Base-by-base conservation (phyloP, 2,888 invertebrate genomes). In the Chirona hameri region DNA sequence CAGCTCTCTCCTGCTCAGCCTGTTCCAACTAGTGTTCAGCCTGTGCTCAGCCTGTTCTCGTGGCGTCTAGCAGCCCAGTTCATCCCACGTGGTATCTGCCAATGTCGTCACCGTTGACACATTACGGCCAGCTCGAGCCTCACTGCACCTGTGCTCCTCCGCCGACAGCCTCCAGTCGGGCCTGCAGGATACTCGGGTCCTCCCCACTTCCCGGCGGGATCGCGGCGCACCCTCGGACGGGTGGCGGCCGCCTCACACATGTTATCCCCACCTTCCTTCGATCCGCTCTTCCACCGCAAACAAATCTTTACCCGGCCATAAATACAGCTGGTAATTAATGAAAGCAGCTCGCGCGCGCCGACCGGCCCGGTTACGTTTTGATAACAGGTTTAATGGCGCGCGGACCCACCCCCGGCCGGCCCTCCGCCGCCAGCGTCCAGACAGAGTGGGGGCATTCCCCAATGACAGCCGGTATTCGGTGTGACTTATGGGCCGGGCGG, bases 321-420 rank as follows among this genome's bases (percentile, higher is more conserved):
- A 76, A 76, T 39, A 76, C 39, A 21, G 21, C 1, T 39, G 76
- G 4, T 76, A 76, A 76, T 76, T 76, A 76, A 76, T 76, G 76
- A 76, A 76, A 39, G 76, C 39, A 29, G 76, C 76, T 12, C 39
- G 76, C 76, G 31, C 39, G 76, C 31, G 76, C 76, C 24, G 18
- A 5, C 14, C 18, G 76, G 21, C 39, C 39, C 21, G 76, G 76
- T 76, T 31, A 76, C 76, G 76, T 76, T 76, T 76, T 76, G 76
- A 76, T 76, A 76, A 76, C 76, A 76, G 76, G 76, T 76, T 76
- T 76, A 76, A 76, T 76, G 76, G 76, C 24, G 39, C 39, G 39
- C 39, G 39, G 76, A 29, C 76, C 76, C 76, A 76, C 76, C 76
- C 39, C 39, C 39, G 76, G 76, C 31, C 76, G 76, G 76, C 39